Percentiles rank a stretch among this genome's conserved stretches.
Evolutionary conservation across 2,797 vertebrate species (phyloP).

Genomic region (Poecilia gillii): DNA sequence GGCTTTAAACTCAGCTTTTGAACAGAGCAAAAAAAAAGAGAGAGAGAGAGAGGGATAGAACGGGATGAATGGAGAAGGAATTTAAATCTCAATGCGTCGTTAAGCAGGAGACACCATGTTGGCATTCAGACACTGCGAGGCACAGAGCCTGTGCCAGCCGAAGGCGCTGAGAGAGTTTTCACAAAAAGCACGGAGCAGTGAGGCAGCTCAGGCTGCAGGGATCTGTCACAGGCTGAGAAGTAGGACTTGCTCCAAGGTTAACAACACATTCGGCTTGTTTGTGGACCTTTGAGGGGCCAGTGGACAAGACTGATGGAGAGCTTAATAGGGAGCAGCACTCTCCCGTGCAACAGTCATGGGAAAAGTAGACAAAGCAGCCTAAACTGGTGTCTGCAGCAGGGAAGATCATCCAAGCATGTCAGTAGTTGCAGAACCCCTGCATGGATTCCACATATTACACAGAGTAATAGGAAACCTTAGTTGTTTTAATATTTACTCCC

Average conservation of each 20-base stretch:
- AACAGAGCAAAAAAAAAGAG: slow-evolving; percentile 5
- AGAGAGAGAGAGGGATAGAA: not conserved
- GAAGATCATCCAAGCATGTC: slow-evolving; percentile 15
- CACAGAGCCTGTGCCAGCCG: slow-evolving; percentile 58
- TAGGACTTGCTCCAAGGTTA: slow-evolving; percentile 54
- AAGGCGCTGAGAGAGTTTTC: slow-evolving; percentile 48
- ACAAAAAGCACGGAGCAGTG: slow-evolving; percentile 65
- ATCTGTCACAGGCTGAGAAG: slow-evolving; percentile 50
- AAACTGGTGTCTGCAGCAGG: slow-evolving; percentile 30
- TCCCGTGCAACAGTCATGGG: slow-evolving; percentile 38
- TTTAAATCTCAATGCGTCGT: slow-evolving; percentile 76
- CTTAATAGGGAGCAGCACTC: slow-evolving; percentile 50
- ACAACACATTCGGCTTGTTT: slow-evolving; percentile 37
- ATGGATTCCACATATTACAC: slow-evolving; percentile 11
- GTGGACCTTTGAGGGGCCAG: slow-evolving; percentile 10
- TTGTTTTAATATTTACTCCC: slow-evolving; percentile 11
- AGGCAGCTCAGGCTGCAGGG: slow-evolving; percentile 54
- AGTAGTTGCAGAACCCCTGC: slow-evolving; percentile 5
- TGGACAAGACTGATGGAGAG: slow-evolving; percentile 29
- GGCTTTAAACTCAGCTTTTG: slow-evolving; percentile 61
- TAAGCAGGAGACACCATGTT: slow-evolving; percentile 62
- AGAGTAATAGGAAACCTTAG: not conserved
- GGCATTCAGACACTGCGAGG: slow-evolving; percentile 69
- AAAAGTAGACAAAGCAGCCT: slow-evolving; percentile 33
- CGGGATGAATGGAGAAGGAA: slow-evolving; percentile 64